These are phyloP conservation scores for Bursaphelenchus mucronatus DNA, from an alignment of 1,140 invertebrate genomes.

Conservation along the genomic window DNA sequence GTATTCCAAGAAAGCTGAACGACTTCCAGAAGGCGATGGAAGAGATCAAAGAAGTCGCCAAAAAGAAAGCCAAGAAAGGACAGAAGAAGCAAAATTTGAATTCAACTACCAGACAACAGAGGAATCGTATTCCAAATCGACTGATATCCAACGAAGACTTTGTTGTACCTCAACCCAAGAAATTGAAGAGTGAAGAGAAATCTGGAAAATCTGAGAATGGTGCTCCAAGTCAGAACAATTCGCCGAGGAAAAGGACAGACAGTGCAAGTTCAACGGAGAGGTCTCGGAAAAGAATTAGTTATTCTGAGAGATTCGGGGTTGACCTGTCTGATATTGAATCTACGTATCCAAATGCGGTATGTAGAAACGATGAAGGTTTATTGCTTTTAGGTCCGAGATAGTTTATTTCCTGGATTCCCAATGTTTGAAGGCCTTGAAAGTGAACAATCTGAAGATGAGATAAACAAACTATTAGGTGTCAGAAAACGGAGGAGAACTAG, in stretches of 20 bases:
- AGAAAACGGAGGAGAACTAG: slow-evolving; percentile 3
- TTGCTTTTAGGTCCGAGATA: not conserved
- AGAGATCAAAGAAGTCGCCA: slow-evolving; percentile 20
- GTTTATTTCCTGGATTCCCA: slow-evolving; percentile 1
- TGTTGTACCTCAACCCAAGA: slow-evolving; percentile 16
- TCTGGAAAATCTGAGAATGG: not conserved
- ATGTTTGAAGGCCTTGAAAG: slow-evolving; percentile 18
- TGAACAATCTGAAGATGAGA: slow-evolving; percentile 20
- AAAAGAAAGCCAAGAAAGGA: slow-evolving; percentile 12
- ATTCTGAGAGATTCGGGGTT: slow-evolving; percentile 11
- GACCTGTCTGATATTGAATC: slow-evolving; percentile 15
- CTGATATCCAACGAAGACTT: slow-evolving; percentile 15
- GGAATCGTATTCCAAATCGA: slow-evolving; percentile 17
- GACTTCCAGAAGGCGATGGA: slow-evolving; percentile 17
- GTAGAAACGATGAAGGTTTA: not conserved
- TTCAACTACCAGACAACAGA: not conserved
- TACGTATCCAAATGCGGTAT: slow-evolving; percentile 2
- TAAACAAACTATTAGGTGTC: slow-evolving; percentile 3
- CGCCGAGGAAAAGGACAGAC: slow-evolving; percentile 5
- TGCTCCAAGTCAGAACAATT: not conserved
- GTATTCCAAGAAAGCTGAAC: not conserved
- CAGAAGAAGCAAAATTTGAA: slow-evolving; percentile 8
- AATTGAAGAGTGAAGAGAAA: slow-evolving; percentile 1
- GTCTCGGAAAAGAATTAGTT: slow-evolving; percentile 11
- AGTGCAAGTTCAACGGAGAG: slow-evolving; percentile 17